phyloP scores from a whole-genome alignment of 2,888 invertebrate species.

The Euplagia quadripunctaria region DNA sequence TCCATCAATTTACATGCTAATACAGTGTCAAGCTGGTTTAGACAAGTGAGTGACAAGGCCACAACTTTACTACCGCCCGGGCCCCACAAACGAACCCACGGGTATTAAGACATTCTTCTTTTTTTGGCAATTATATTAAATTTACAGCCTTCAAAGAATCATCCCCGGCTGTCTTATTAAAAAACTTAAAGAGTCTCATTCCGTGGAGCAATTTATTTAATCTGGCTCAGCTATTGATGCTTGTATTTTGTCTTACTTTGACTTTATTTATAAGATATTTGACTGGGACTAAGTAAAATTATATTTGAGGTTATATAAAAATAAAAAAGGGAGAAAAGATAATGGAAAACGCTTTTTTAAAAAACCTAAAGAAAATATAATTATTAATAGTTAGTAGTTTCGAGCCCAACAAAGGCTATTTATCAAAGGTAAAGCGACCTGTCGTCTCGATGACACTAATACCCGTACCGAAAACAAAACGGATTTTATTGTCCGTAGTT shows the following conservation, averaged over 20 bases:
- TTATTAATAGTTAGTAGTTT: neutral
- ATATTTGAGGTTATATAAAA: neutral
- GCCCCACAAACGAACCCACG: slow-evolving; percentile 68
- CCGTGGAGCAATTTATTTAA: slow-evolving; percentile 53
- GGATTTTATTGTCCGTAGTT: neutral
- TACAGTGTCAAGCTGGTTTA: slow-evolving; percentile 60
- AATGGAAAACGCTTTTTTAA: neutral
- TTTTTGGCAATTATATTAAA: slow-evolving; percentile 74
- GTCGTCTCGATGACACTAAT: neutral
- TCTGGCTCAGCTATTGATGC: slow-evolving; percentile 22
- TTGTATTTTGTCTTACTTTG: slow-evolving; percentile 2
- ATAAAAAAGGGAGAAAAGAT: neutral
- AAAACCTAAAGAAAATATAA: neutral
- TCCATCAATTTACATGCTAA: slow-evolving; percentile 83
- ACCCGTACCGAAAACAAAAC: neutral
- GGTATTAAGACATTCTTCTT: slow-evolving; percentile 78
- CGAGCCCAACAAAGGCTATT: neutral
- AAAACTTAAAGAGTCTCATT: slow-evolving; percentile 58
- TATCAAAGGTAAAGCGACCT: neutral
- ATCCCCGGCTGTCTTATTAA: slow-evolving; percentile 49
- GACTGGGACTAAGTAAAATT: neutral
- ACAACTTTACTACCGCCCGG: slow-evolving; percentile 62
- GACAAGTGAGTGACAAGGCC: slow-evolving; percentile 82
- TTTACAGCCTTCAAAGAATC: slow-evolving; percentile 62
- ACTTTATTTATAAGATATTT: slow-evolving; percentile 3